These are phyloP conservation scores for Acrobasis repandana DNA, from an alignment of 2,888 invertebrate species.

Conservation along the genomic window DNA sequence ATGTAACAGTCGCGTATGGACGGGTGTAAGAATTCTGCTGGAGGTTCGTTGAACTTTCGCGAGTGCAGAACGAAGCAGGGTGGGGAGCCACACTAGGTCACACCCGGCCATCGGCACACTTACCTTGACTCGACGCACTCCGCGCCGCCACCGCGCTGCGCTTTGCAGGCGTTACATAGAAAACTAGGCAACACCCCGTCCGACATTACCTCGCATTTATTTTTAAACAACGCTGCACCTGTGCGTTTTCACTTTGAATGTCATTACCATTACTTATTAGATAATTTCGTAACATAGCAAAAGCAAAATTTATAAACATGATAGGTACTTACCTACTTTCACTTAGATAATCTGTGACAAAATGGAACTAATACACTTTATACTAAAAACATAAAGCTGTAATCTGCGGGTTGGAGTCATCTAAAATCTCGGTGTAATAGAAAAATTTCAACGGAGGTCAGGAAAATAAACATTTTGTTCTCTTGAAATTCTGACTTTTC, in stretches of 20 bases:
- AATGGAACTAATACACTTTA: too few relatives aligned
- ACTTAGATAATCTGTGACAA: too few relatives aligned
- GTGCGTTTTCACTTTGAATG: slow-evolving; percentile 2
- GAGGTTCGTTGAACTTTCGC: slow-evolving; percentile 79
- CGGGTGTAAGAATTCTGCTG: slow-evolving; percentile 79
- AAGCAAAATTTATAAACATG: neutral
- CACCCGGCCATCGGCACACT: slow-evolving; percentile 80
- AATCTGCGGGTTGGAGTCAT: too few relatives aligned
- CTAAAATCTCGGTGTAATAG: too few relatives aligned
- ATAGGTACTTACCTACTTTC: too few relatives aligned
- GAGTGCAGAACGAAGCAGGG: slow-evolving; percentile 78
- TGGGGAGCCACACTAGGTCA: slow-evolving; percentile 79
- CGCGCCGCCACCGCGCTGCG: slow-evolving; percentile 48
- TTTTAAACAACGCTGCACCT: slow-evolving; percentile 40
- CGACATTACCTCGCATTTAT: slow-evolving; percentile 52
- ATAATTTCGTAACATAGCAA: neutral
- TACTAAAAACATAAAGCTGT: too few relatives aligned
- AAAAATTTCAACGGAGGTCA: too few relatives aligned
- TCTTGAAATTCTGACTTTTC: too few relatives aligned
- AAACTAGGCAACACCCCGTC: slow-evolving; percentile 66
- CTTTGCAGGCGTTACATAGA: slow-evolving; percentile 60
- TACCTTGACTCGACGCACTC: slow-evolving; percentile 79
- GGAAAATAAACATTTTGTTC: too few relatives aligned
- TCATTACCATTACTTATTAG: neutral
- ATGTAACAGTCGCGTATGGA: slow-evolving; percentile 78